These are phyloP conservation scores for Ceratina japonica DNA, from an alignment of 1,140 invertebrate species.

Conservation along the genomic window DNA sequence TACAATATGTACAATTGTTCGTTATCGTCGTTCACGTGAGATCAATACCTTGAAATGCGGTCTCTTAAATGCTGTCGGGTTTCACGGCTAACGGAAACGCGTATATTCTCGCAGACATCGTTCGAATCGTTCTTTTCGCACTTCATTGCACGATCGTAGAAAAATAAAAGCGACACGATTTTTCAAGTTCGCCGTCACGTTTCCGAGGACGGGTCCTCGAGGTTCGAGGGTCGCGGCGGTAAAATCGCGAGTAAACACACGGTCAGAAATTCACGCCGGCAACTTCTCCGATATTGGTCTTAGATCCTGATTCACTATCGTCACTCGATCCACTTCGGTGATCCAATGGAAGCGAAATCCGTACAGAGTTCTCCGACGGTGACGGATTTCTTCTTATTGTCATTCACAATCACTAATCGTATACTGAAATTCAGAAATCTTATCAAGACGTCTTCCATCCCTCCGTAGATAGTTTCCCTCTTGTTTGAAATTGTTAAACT, in stretches of 20 bases:
- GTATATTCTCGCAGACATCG: too few species aligned
- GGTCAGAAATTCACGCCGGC: not conserved
- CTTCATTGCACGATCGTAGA: not conserved
- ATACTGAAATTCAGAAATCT: not conserved
- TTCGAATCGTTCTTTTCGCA: not conserved
- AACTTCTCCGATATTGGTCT: not conserved
- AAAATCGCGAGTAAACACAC: not conserved
- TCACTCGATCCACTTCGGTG: not conserved
- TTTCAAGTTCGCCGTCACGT: not conserved
- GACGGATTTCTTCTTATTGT: not conserved
- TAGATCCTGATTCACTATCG: not conserved
- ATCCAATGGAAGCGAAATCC: not conserved
- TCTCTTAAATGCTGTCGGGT: slow-evolving; percentile 25
- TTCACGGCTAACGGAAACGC: not conserved
- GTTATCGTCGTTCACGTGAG: slow-evolving; percentile 57
- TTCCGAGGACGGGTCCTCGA: not conserved
- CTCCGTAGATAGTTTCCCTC: not conserved
- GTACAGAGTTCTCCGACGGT: not conserved
- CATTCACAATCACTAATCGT: not conserved
- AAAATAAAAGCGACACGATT: not conserved
- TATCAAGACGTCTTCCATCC: too few species aligned
- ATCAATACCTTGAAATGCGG: slow-evolving; percentile 67
- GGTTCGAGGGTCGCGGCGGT: not conserved
- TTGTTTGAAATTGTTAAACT: not conserved
- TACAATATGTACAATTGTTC: slow-evolving; percentile 72